These are phyloP conservation scores for Drosophila aff. DNA, from an alignment of 1,140 invertebrate genomes.

Conservation along the genomic window DNA sequence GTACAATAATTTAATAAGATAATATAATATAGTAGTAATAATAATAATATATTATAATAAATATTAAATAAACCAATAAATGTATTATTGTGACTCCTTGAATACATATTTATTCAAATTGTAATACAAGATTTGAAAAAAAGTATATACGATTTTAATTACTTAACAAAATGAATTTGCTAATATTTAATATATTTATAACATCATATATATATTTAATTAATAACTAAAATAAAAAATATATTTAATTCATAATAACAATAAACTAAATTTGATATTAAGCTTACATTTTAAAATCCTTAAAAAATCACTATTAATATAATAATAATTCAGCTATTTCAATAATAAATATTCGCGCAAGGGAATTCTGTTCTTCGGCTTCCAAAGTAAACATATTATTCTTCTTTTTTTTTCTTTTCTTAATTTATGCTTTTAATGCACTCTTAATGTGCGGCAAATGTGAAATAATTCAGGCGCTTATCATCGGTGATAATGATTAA, in stretches of 20 bases:
- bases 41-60: background rate
- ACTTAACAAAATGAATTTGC: no score
- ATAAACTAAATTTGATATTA: no score
- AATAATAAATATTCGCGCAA: background rate
- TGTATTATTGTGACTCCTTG: background rate
- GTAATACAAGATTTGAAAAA: no score
- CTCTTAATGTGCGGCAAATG: conserved; percentile 75
- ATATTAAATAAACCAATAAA: background rate
- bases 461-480: conserved; percentile 78
- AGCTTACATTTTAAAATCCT: background rate
- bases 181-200: background rate
- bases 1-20: background rate
- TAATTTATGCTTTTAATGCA: conserved; percentile 78
- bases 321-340: background rate
- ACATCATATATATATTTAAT: no score
- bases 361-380: background rate
- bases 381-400: background rate
- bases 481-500: conserved; percentile 80
- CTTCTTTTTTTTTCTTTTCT: conserved; percentile 29
- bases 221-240: background rate
- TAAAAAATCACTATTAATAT: background rate
- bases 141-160: no score
- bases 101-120: no score
- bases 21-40: no score
- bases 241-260: no score